Evolutionary conservation across 1,140 invertebrate genomes (phyloP).

Genomic region (Maconellicoccus hirsutus): DNA sequence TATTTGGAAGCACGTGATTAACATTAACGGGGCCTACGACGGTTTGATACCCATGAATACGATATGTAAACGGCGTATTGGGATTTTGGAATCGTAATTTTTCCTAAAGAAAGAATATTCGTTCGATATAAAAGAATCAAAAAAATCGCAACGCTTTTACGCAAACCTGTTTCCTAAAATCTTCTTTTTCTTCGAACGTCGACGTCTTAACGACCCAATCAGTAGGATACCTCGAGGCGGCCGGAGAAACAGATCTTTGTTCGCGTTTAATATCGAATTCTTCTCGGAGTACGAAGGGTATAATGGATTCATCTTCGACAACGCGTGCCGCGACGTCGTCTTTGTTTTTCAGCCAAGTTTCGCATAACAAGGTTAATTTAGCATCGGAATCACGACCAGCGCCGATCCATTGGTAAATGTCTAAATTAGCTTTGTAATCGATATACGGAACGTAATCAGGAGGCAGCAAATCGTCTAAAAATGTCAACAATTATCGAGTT

Average conservation of each 20-base stretch:
- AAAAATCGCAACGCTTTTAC: conserved; percentile 24
- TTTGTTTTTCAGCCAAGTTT: conserved; percentile 56
- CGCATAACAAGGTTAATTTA: conserved; percentile 58
- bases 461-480: conserved; percentile 48
- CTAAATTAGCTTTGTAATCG: conserved; percentile 63
- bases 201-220: conserved; percentile 70
- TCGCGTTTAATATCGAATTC: conserved; percentile 22
- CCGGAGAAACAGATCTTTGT: conserved; percentile 14
- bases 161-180: conserved; percentile 62
- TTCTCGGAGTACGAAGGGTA: conserved; percentile 23
- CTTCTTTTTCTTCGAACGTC: conserved; percentile 58
- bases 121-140: conserved; percentile 15
- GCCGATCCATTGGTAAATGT: conserved; percentile 87
- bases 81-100: conserved; percentile 63
- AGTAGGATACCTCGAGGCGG: conserved; percentile 53
- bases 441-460: conserved; percentile 87
- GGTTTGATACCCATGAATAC: conserved; percentile 71
- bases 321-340: conserved; percentile 35
- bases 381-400: conserved; percentile 83
- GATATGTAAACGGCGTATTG: conserved; percentile 73
- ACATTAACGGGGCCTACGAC: conserved; percentile 84
- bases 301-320: conserved; percentile 2
- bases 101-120: conserved; percentile 39
- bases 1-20: conserved; percentile 46
- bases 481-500: too few species aligned